Evolutionary conservation across 35 echinoderm and acorn worm species (phyloP).

Genomic region (Apostichopus californicus): DNA sequence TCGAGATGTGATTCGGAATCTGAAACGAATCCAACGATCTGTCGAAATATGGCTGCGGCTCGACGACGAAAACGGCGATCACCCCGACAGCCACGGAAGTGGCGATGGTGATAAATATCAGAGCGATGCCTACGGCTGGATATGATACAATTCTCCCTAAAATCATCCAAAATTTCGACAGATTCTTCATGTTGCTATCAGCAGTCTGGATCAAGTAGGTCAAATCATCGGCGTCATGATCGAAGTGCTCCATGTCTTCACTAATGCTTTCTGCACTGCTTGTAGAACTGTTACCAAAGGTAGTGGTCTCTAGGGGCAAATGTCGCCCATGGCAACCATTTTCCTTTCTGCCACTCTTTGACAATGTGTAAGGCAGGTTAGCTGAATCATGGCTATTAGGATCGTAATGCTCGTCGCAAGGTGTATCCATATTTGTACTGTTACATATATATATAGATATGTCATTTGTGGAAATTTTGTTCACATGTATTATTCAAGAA

Average conservation of each 20-base stretch:
- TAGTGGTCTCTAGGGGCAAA: not conserved
- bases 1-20: constrained; percentile 86
- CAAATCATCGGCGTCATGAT: not conserved
- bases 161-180: constrained; percentile 36
- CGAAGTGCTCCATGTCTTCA: not conserved
- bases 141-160: constrained; percentile 15
- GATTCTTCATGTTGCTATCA: not conserved
- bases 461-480: too few relatives aligned
- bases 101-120: constrained; percentile 37
- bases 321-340: not conserved
- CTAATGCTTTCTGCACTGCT: not conserved
- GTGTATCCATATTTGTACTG: too few relatives aligned
- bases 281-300: not conserved
- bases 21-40: constrained; percentile 85
- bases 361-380: too few relatives aligned
- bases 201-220: not conserved
- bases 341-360: too few relatives aligned
- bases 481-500: too few relatives aligned
- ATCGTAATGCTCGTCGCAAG: too few relatives aligned
- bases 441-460: too few relatives aligned
- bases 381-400: too few relatives aligned
- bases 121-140: constrained; percentile 51
- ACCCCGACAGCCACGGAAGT: constrained; percentile 40
- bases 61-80: constrained; percentile 61
- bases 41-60: constrained; percentile 81